These are phyloP conservation scores for Scylla paramamosain DNA, from an alignment of 1,140 invertebrate genomes.

Conservation along the genomic window DNA sequence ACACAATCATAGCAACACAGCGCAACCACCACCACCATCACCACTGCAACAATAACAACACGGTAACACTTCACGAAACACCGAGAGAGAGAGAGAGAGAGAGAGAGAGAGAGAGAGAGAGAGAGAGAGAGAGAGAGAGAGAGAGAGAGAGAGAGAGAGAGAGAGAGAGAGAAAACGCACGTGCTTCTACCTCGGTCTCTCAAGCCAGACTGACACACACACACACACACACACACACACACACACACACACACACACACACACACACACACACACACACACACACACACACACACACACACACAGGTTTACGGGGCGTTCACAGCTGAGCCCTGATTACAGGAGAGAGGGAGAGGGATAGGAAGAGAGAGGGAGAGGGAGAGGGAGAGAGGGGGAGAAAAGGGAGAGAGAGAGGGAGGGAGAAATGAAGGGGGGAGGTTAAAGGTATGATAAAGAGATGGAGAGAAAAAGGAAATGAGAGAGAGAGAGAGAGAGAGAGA, in stretches of 20 bases:
- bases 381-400: not conserved
- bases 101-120: slow-evolving; percentile 26
- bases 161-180: not conserved
- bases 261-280: slow-evolving; percentile 2
- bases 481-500: not conserved
- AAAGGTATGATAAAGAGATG: not conserved
- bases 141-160: not conserved
- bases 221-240: not conserved
- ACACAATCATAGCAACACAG: too few species aligned
- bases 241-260: not conserved
- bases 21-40: too few species aligned
- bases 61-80: too few species aligned
- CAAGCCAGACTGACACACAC: not conserved
- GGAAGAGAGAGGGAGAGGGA: not conserved
- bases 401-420: not conserved
- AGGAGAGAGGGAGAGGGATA: not conserved
- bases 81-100: not conserved
- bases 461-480: not conserved
- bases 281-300: slow-evolving; percentile 1
- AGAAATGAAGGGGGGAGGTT: not conserved
- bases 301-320: not conserved
- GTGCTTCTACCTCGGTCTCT: not conserved
- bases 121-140: not conserved
- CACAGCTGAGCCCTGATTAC: not conserved
- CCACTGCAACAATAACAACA: too few species aligned